phyloP scores from a whole-genome alignment of 1,140 invertebrate species.

The Aleiodes sp. region DNA sequence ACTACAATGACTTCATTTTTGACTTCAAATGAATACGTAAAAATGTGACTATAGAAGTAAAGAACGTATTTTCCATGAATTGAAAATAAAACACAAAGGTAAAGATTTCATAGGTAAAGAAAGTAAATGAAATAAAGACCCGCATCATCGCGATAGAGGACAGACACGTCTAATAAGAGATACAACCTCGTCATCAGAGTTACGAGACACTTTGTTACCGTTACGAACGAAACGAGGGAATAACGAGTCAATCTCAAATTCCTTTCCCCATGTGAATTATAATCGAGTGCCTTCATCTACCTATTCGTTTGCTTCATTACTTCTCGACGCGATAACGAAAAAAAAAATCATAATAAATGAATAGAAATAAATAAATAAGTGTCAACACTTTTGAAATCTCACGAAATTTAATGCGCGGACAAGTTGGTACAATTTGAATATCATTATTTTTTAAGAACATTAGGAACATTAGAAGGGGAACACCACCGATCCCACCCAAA shows the following conservation, averaged over 20 bases:
- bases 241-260: slow-evolving; percentile 29
- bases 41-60: neutral
- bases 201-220: slow-evolving; percentile 28
- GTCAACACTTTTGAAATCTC: slow-evolving; percentile 24
- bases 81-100: neutral
- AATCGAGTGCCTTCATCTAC: slow-evolving; percentile 10
- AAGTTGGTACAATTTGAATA: neutral
- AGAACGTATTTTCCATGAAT: neutral
- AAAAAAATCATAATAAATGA: neutral
- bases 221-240: slow-evolving; percentile 24
- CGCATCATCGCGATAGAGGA: slow-evolving; percentile 4
- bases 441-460: neutral
- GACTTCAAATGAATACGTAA: too few relatives aligned
- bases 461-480: neutral
- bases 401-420: neutral
- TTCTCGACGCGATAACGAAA: neutral
- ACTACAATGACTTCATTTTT: too few relatives aligned
- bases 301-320: neutral
- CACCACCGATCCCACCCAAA: neutral
- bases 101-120: neutral
- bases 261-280: slow-evolving; percentile 21
- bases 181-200: slow-evolving; percentile 23
- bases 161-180: slow-evolving; percentile 1
- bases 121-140: slow-evolving; percentile 17
- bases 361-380: slow-evolving; percentile 25